Evolutionary conservation across 1,140 invertebrate genomes (phyloP).

Genomic region (Drosophila subobscura): DNA sequence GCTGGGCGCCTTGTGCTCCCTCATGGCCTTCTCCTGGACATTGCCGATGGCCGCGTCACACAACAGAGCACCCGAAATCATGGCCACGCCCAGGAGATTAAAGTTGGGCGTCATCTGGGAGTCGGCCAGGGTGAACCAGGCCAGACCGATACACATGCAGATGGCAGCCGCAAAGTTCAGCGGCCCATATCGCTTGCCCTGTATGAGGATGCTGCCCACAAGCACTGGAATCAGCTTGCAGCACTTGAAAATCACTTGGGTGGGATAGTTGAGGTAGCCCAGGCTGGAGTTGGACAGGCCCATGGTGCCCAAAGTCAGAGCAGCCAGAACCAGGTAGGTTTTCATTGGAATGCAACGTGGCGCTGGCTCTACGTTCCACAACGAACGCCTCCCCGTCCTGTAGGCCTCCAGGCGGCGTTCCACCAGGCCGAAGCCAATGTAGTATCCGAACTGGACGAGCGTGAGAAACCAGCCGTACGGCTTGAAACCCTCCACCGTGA

Average conservation of each 20-base stretch:
- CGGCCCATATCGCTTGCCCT: constrained; percentile 93
- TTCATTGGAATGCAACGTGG: constrained; percentile 91
- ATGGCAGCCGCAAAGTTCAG: constrained; percentile 93
- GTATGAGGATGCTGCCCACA: constrained; percentile 95
- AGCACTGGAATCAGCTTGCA: constrained; percentile 98
- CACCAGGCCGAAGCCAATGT: constrained; percentile 91
- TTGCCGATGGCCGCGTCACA: constrained; percentile 98
- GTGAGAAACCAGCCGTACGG: constrained; percentile 97
- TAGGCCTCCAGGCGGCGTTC: constrained; percentile 88
- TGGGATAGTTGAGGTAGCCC: constrained; percentile 98
- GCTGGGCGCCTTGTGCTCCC: constrained; percentile 91
- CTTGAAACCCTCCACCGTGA: constrained; percentile 93
- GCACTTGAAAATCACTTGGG: constrained; percentile 96
- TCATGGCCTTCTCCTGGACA: constrained; percentile 97
- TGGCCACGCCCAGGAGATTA: constrained; percentile 90
- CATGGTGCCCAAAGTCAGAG: constrained; percentile 97
- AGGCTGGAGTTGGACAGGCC: constrained; percentile 97
- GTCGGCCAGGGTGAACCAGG: constrained; percentile 96
- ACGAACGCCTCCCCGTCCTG: constrained; percentile 22
- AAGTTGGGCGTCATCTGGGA: constrained; percentile 95
- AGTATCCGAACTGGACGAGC: constrained; percentile 95
- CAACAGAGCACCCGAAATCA: constrained; percentile 94
- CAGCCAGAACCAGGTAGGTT: constrained; percentile 92
- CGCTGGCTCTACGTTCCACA: constrained; percentile 84
- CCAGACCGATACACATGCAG: constrained; percentile 95